Percentiles rank a stretch among this genome's conserved stretches.
These are phyloP conservation scores for Sinopyrophorus schimmeli DNA, from an alignment of 2,888 invertebrate species.

Conservation along the genomic window DNA sequence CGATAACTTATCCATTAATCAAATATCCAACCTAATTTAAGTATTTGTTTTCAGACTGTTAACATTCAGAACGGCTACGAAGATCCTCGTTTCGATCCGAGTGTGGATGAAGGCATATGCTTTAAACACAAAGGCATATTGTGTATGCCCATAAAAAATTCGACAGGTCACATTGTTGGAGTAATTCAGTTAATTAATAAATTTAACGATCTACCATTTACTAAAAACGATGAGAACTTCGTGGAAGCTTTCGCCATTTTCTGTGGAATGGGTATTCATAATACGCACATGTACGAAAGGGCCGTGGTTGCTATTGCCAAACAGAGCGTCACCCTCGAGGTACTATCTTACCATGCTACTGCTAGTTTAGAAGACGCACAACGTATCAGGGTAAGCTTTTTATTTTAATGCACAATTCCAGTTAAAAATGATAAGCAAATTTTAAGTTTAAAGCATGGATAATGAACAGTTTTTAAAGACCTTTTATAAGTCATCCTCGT, in stretches of 20 bases:
- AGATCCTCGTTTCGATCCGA: constrained; percentile 85
- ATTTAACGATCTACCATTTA: constrained; percentile 86
- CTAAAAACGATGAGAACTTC: constrained; percentile 94
- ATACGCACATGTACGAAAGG: constrained; percentile 96
- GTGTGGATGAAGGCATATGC: constrained; percentile 78
- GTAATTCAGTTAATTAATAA: constrained; percentile 93
- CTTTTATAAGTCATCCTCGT: too few relatives aligned
- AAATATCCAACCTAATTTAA: too few relatives aligned
- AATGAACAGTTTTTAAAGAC: too few relatives aligned
- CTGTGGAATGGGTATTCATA: constrained; percentile 97
- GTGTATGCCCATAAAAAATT: constrained; percentile 96
- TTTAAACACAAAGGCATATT: constrained; percentile 89
- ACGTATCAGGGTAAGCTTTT: constrained; percentile 74
- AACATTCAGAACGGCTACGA: constrained; percentile 89
- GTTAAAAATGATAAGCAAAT: too few relatives aligned
- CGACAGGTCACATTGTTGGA: constrained; percentile 87
- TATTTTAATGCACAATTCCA: too few relatives aligned
- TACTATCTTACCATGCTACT: constrained; percentile 93
- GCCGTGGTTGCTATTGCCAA: constrained; percentile 95
- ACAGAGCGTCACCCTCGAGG: constrained; percentile 92
- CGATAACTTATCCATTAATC: too few relatives aligned
- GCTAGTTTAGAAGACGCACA: constrained; percentile 88
- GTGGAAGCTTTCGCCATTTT: constrained; percentile 97
- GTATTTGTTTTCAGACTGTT: constrained; percentile 80
- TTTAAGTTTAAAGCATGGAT: constrained; percentile 4